These are phyloP conservation scores for Pseudopodoces humilis DNA, from an alignment of 2,113 vertebrate species.

Conservation along the genomic window DNA sequence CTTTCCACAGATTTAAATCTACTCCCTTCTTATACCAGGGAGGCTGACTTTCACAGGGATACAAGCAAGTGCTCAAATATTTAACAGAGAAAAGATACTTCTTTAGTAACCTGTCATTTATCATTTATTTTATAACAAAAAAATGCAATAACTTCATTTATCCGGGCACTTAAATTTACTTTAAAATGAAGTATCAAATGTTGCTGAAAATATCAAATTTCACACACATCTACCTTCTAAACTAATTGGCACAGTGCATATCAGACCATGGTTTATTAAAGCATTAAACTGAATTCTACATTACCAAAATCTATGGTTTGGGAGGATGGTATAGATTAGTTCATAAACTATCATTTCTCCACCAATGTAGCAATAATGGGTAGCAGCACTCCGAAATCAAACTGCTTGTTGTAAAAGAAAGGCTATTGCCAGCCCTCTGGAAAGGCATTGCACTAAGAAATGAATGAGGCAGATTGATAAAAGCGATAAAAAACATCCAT, in stretches of 20 bases:
- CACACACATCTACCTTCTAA: not conserved
- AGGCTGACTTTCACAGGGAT: not conserved
- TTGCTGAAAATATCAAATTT: not conserved
- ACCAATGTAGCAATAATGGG: not conserved
- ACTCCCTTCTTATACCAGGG: not conserved
- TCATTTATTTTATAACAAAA: constrained; percentile 10
- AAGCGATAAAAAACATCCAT: not conserved
- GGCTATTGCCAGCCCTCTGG: not conserved
- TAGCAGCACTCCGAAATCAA: constrained; percentile 25
- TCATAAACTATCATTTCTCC: constrained; percentile 37
- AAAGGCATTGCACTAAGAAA: not conserved
- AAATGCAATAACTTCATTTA: not conserved
- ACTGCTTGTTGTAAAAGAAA: not conserved
- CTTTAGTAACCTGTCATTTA: not conserved
- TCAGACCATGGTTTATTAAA: constrained; percentile 16
- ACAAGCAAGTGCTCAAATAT: not conserved
- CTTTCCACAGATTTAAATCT: not conserved
- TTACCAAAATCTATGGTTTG: constrained; percentile 25
- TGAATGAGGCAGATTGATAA: not conserved
- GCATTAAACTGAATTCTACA: constrained; percentile 5
- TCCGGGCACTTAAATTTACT: not conserved
- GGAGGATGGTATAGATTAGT: constrained; percentile 24
- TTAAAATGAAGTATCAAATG: constrained; percentile 6
- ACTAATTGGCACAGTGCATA: not conserved
- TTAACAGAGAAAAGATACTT: not conserved